phyloP scores from a whole-genome alignment of 2,888 invertebrate genomes.

The Hypomecis atomaria region DNA sequence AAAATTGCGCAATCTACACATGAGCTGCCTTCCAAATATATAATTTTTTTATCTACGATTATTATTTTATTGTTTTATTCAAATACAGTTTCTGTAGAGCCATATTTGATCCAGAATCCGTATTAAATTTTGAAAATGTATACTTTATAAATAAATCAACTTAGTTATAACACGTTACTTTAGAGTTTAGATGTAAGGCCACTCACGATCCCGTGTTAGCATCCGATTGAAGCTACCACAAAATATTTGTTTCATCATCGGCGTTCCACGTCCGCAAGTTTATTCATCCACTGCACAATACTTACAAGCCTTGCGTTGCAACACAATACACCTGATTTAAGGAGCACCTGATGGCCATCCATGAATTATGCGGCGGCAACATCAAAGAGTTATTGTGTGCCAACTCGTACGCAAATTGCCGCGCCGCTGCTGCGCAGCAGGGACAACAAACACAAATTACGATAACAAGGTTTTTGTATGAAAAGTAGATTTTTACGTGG shows the following conservation, averaged over 20 bases:
- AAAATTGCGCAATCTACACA: too few relatives aligned
- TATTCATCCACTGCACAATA: slow-evolving; percentile 1
- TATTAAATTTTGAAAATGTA: too few relatives aligned
- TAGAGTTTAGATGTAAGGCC: too few relatives aligned
- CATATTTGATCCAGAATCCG: too few relatives aligned
- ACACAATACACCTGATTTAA: slow-evolving; percentile 21
- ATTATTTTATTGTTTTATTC: too few relatives aligned
- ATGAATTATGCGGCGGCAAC: slow-evolving; percentile 48
- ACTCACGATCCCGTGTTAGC: too few relatives aligned
- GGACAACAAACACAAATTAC: not conserved
- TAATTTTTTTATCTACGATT: too few relatives aligned
- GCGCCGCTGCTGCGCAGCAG: slow-evolving; percentile 31
- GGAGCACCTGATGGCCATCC: slow-evolving; percentile 22
- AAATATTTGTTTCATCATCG: not conserved
- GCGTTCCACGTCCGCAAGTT: not conserved
- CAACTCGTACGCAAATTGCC: slow-evolving; percentile 49
- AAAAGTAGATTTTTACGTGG: slow-evolving; percentile 3
- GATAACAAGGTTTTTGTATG: slow-evolving; percentile 19
- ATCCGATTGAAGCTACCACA: too few relatives aligned
- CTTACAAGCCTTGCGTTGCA: slow-evolving; percentile 20
- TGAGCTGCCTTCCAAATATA: too few relatives aligned
- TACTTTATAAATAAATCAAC: too few relatives aligned
- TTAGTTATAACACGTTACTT: too few relatives aligned
- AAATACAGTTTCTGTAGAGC: too few relatives aligned
- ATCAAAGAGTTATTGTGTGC: slow-evolving; percentile 64